Base-by-base conservation (phyloP, 2,113 vertebrate species). In the Ceuthmochares aereus region DNA sequence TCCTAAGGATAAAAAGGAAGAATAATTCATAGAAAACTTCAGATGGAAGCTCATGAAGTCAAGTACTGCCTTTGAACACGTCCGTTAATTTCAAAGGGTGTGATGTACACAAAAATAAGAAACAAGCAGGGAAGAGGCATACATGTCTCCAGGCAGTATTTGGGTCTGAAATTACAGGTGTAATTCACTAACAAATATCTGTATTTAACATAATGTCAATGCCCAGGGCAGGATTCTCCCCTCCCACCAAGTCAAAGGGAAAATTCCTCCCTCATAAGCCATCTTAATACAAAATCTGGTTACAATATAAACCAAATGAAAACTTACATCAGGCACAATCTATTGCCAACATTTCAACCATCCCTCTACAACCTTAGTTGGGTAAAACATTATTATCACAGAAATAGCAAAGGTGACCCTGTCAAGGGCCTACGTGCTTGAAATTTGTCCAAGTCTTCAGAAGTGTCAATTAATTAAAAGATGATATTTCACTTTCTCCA, bases 1-100 rank as follows among this genome's bases (percentile, higher is more conserved):
- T 98, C 98, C 99, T 99, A 96, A 12, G 64, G 78, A 93, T 81
- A 80, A 84, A 95, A 95, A 2, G 51, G n/a, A 93, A 77, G 73
- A 43, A 14, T 18, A 92, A 94, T 95, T 84, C 37, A 88, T 68
- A 73, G n/a, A 89, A 18, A 34, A 89, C 13, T 51, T 87, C 78
- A 49, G 43, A 80, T 10, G 43, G 72, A 63, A 89, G 72, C 75
- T 86, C 67, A 47, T 0, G 0, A 16, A 91, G 64, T 23, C 75
- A 83, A 59, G 60, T 20, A 58, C 37, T 56, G 79, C 34, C 79
- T 96, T 88, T 86, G 79, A 95, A 93, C 42, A 77, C 17, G 36
- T 56, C 66, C 60, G 86, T 66, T 78, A 84, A 94, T 73, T 95
- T 97, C 93, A 96, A 94, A 90, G 83, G 60, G 30, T 32, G 49